Conservation (phyloP, 2,888 invertebrate species). For the Monopis laevigella region DNA sequence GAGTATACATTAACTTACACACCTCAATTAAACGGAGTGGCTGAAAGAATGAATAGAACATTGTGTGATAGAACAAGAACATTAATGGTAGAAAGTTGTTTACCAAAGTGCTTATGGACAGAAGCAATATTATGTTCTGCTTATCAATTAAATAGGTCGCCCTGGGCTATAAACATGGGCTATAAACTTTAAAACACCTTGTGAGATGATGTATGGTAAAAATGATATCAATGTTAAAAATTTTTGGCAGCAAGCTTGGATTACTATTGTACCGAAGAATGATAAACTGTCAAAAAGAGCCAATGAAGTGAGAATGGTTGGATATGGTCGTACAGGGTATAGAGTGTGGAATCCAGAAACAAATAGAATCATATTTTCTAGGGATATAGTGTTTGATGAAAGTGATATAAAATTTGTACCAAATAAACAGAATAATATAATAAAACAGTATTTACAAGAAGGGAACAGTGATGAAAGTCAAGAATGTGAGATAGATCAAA, state of each 20-base stretch:
- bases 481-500: background rate
- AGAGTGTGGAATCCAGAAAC: conserved; percentile 15
- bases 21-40: too few species aligned
- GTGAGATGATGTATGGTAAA: conserved; percentile 10
- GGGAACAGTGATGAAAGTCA: conserved; percentile 7
- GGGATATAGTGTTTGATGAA: conserved; percentile 15
- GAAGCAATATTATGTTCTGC: conserved; percentile 9
- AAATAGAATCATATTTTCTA: conserved; percentile 11
- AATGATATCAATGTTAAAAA: conserved; percentile 4
- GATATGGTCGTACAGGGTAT: conserved; percentile 13
- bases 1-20: too few species aligned
- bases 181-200: conserved; percentile 8
- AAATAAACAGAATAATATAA: conserved; percentile 4
- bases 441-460: conserved; percentile 9
- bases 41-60: too few species aligned
- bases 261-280: conserved; percentile 9
- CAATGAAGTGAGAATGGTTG: background rate
- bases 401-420: background rate
- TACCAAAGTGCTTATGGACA: conserved; percentile 12
- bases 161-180: conserved; percentile 10
- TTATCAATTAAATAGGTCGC: conserved; percentile 11
- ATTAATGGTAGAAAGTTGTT: conserved; percentile 9
- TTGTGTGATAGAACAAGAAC: conserved; percentile 15
- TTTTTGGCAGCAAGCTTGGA: too few species aligned
- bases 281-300: conserved; percentile 11